Conservation (phyloP, 2,113 vertebrate genomes). For the Perca schrenkii region DNA sequence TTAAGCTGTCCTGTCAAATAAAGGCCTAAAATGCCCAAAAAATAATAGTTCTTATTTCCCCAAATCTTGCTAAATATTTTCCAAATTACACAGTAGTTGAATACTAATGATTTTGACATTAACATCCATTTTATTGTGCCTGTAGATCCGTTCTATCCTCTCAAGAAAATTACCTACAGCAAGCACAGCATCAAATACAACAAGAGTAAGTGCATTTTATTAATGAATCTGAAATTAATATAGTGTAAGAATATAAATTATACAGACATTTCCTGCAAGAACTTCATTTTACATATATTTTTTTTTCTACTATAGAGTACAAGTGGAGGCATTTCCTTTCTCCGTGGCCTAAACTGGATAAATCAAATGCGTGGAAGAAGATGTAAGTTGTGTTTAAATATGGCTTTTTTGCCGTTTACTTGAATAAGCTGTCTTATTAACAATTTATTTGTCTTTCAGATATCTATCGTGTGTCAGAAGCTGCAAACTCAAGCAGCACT, state of each 20-base stretch:
- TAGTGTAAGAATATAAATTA: not conserved
- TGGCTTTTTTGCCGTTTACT: not conserved
- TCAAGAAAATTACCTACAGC: not conserved
- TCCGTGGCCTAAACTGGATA: conserved; percentile 28
- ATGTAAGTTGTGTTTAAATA: conserved; percentile 37
- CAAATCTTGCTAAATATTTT: not conserved
- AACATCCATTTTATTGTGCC: conserved; percentile 18
- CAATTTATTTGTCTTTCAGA: conserved; percentile 54
- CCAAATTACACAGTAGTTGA: too few species aligned
- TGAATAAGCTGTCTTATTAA: not conserved
- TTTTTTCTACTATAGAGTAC: conserved; percentile 55
- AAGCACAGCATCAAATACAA: conserved; percentile 33
- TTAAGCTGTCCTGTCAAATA: too few species aligned
- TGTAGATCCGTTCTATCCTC: conserved; percentile 66
- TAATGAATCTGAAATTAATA: too few species aligned
- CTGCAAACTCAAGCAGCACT: conserved; percentile 18
- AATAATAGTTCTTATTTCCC: too few species aligned
- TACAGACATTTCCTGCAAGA: not conserved
- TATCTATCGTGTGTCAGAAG: conserved; percentile 58
- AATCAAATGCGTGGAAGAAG: conserved; percentile 46
- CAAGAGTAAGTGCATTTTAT: conserved; percentile 51
- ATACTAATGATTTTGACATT: not conserved
- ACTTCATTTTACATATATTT: not conserved
- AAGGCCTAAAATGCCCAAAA: too few species aligned
- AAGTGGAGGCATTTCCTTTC: conserved; percentile 41